These are phyloP conservation scores for Rallus crepitans DNA, from an alignment of 2,797 vertebrate species.

Conservation along the genomic window DNA sequence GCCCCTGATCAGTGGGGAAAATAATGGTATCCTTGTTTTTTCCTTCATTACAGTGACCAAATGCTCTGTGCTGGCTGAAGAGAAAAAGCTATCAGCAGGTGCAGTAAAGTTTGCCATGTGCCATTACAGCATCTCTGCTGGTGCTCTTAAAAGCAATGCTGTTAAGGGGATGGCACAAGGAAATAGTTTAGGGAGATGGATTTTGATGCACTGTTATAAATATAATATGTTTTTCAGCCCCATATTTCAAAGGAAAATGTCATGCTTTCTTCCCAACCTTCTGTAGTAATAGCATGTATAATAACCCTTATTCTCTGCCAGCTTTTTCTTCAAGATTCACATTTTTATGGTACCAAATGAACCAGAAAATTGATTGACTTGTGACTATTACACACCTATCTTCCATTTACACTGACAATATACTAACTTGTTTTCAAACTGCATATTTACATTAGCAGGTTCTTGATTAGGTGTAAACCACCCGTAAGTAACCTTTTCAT, in stretches of 20 bases:
- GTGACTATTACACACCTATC: background rate
- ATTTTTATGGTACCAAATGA: conserved; percentile 23
- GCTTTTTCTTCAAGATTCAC: background rate
- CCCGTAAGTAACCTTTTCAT: background rate
- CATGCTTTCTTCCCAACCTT: conserved; percentile 16
- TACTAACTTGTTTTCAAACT: conserved; percentile 9
- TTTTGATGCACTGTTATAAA: conserved; percentile 48
- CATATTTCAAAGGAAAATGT: conserved; percentile 20
- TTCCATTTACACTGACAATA: background rate
- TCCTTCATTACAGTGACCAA: background rate
- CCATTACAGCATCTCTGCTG: conserved; percentile 34
- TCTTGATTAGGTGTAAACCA: background rate
- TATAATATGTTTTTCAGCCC: background rate
- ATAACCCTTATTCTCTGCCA: background rate
- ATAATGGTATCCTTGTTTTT: background rate
- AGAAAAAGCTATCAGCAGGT: conserved; percentile 15
- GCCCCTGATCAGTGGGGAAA: background rate
- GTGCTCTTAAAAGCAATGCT: conserved; percentile 34
- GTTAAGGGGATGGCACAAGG: conserved; percentile 3
- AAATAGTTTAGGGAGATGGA: conserved; percentile 42
- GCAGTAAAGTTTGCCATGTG: conserved; percentile 1
- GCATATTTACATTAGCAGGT: background rate
- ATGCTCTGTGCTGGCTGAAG: background rate
- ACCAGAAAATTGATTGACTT: conserved; percentile 34
- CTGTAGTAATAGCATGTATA: background rate